These are phyloP conservation scores for Eupithecia pulchellata DNA, from an alignment of 2,888 invertebrate species.

Conservation along the genomic window DNA sequence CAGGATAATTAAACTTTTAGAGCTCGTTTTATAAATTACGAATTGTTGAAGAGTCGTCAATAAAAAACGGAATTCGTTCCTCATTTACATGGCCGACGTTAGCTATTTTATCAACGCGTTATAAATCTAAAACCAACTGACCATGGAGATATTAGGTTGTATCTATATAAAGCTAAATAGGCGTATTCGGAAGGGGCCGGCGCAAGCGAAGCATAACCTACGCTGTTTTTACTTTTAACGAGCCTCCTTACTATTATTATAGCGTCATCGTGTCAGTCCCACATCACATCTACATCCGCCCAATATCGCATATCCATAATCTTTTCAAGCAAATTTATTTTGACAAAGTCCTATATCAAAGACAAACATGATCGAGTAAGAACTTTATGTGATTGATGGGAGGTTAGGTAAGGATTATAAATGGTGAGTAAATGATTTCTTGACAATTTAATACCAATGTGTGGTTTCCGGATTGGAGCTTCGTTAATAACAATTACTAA, in stretches of 20 bases:
- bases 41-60: conserved; percentile 22
- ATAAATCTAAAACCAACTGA: conserved; percentile 52
- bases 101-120: conserved; percentile 45
- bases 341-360: conserved; percentile 61
- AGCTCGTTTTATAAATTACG: background rate
- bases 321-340: conserved; percentile 58
- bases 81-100: conserved; percentile 42
- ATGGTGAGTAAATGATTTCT: conserved; percentile 73
- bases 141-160: conserved; percentile 55
- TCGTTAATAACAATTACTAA: conserved; percentile 74
- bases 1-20: conserved; percentile 8
- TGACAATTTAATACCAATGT: conserved; percentile 80
- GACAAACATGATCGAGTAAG: conserved; percentile 44
- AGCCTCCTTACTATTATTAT: conserved; percentile 79
- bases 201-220: conserved; percentile 76
- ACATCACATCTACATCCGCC: conserved; percentile 81
- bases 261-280: conserved; percentile 80
- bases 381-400: conserved; percentile 54
- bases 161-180: conserved; percentile 67
- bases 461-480: conserved; percentile 62
- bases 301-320: conserved; percentile 71
- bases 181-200: conserved; percentile 71
- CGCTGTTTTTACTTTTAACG: conserved; percentile 80
- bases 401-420: conserved; percentile 66
- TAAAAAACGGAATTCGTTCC: conserved; percentile 33